Conservation (phyloP, 2,888 invertebrate species). For the Nemotelus pantherinus region DNA sequence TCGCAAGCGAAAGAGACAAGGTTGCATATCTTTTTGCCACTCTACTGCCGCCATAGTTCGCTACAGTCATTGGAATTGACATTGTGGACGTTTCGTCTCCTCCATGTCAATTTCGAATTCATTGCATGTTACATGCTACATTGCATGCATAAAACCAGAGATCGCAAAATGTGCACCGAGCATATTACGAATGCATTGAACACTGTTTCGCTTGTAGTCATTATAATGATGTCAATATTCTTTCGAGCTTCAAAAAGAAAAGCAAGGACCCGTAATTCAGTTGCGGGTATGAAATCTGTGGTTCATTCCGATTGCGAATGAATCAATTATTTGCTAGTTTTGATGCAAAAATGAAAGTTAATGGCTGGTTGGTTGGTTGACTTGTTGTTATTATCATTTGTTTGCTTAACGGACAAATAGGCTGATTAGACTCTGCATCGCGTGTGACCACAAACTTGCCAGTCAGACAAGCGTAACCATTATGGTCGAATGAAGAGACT, state of each 20-base stretch:
- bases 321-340: background rate
- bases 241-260: background rate
- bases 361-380: background rate
- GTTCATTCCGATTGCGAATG: background rate
- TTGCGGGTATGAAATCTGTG: background rate
- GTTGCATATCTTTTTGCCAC: too few relatives aligned
- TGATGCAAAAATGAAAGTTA: background rate
- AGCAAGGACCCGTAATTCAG: background rate
- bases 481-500: too few relatives aligned
- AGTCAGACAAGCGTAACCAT: background rate
- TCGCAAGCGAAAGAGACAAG: too few relatives aligned
- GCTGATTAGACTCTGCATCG: background rate
- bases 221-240: background rate
- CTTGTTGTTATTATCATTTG: background rate
- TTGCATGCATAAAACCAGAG: background rate
- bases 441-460: background rate
- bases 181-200: background rate
- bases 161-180: background rate
- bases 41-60: too few relatives aligned
- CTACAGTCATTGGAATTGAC: background rate
- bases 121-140: background rate
- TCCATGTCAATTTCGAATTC: background rate
- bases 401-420: background rate
- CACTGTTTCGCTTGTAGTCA: background rate
- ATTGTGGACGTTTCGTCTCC: background rate